Evolutionary conservation across 2,797 vertebrate genomes (phyloP), one percentile per base, ranked within the genome.

Genomic region (Saxicola maurus): DNA sequence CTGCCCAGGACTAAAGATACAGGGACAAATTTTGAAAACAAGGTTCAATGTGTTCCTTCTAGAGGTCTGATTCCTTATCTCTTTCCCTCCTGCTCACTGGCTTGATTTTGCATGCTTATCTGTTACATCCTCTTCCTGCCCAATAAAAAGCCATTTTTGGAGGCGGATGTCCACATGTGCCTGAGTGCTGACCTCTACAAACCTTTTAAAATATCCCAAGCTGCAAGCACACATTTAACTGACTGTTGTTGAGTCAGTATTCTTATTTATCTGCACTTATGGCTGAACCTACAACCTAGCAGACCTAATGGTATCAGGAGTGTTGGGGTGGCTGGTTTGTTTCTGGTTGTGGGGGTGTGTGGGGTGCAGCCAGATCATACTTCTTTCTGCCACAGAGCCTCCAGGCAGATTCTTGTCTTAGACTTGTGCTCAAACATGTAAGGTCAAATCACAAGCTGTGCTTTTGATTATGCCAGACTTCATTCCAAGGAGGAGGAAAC

Each of bases 141-240:
- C 89, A 93, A 91, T 92, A 92, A 94, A 94, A 92, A 27, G 30
- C 69, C 75, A 82, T 59, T 95, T 91, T 86, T 90, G 86, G 74
- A 85, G 67, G 72, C 53, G 68, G 74, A 79, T 93, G 84, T 75
- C 23, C 42, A 27, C 66, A 43, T 91, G 49, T 90, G 82, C 87
- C 78, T 75, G 77, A 43, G 17, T 82, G 35, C 72, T 86, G 74
- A 89, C 84, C 89, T 90, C 82, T 69, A 31, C 69, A 82, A 83
- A 80, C 46, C 38, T 73, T 76, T 93, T 72, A 27, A 82, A 86
- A 61, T 75, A 60, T 27, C 64, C 42, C 64, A 69, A 27, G 45
- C 35, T 76, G 51, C 61, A 82, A 83, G 35, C 42, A 81, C n/a
- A 72, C 33, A 56, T 60, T 83, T 78, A 64, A 78, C 23, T 91